Base-by-base conservation (phyloP, 2,113 vertebrate genomes). In the Alces alces region DNA sequence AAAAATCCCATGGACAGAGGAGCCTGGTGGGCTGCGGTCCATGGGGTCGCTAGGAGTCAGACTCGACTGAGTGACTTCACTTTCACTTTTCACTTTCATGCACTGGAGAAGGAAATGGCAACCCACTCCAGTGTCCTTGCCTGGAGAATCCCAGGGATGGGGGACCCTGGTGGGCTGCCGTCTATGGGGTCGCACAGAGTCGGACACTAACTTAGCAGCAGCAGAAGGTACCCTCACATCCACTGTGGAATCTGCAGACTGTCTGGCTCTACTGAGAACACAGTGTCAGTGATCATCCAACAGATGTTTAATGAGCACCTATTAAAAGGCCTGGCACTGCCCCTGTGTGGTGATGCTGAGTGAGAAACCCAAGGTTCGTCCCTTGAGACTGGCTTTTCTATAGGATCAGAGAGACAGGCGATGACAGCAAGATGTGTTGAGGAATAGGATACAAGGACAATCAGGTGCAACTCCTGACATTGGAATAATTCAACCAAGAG, bases 241-340 rank as follows among this genome's bases (percentile, higher is more conserved):
- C 55, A n/a, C 55, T 0, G 55, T 33, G 15, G 33, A 60, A 28
- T 6, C 66, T 33, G 28, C 36, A 7, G 52, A 25, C 13, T 2
- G 25, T 33, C 12, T 7, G 10, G 76, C 43, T 47, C 2, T 0
- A 33, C 4, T 6, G 3, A 2, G 28, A 8, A 50, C 43, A 19
- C 21, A 6, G 23, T 1, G 9, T n/a, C 25, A n/a, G 25, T 3
- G 1, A 0, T 13, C 43, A 47, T 3, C 30, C 55, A 13, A 25
- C 43, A 61, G 73, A 13, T 50, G 19, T 14, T 33, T n/a, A 19
- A n/a, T 0, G n/a, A 15, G 76, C 43, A 9, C 33, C 14, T 6
- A 27, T 13, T 50, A 28, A 7, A 33, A 50, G 30, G 36, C 73
- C 50, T 6, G 36, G 64, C 15, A 3, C 33, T 39, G 64, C 36